phyloP scores from a whole-genome alignment of 2,113 vertebrate species.

The Delphinus delphis region DNA sequence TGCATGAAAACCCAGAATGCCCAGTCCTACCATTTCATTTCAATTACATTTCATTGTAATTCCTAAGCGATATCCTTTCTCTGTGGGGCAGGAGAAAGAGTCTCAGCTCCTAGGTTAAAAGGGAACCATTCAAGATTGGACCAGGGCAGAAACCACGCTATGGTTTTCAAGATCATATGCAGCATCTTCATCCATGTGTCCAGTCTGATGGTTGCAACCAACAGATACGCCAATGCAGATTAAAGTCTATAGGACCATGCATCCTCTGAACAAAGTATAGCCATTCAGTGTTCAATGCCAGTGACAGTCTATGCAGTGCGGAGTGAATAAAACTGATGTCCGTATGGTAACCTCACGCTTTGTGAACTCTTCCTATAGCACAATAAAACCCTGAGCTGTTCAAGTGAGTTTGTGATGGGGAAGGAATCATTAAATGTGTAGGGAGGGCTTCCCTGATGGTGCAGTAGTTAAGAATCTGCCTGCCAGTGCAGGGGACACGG shows the following conservation, averaged over 20 bases:
- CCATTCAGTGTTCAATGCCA: background rate
- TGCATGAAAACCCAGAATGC: background rate
- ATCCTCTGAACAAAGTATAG: background rate
- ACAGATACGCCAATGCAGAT: fast-evolving
- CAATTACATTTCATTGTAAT: background rate
- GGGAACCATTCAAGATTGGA: background rate
- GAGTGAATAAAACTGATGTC: background rate
- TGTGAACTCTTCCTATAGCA: background rate
- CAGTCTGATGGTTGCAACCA: fast-evolving
- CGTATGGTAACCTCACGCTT: background rate
- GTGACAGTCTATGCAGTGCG: background rate
- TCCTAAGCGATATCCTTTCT: background rate
- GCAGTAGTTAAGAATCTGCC: too few species aligned
- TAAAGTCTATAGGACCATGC: background rate
- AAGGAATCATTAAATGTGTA: background rate
- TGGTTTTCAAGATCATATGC: background rate
- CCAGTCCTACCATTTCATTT: background rate
- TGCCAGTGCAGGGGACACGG: too few species aligned
- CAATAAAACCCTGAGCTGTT: background rate
- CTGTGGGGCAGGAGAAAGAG: background rate
- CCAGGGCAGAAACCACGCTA: background rate
- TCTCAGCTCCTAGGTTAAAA: background rate
- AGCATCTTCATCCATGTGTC: background rate
- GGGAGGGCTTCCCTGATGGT: too few species aligned
- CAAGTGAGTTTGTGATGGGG: background rate